Evolutionary conservation across 2,797 vertebrate genomes (phyloP).

Genomic region (Presbytis comata): DNA sequence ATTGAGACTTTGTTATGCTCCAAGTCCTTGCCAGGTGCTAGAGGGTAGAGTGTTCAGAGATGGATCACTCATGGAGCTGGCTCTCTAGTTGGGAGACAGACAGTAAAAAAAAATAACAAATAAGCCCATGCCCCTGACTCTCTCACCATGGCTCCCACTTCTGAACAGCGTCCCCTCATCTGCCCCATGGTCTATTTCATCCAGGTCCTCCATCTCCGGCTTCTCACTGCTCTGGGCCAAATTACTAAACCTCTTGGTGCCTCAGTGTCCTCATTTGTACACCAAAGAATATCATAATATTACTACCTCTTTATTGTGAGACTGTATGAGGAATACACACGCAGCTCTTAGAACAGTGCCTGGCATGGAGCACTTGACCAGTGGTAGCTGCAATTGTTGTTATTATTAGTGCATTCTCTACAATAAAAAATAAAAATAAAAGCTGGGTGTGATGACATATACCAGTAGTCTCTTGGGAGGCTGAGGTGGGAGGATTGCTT

Average conservation of each 20-base stretch:
- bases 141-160: not conserved
- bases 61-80: no score
- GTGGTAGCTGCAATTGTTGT: not conserved
- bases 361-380: fast-evolving
- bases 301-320: fast-evolving
- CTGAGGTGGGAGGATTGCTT: not conserved
- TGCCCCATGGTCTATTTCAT: not conserved
- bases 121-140: fast-evolving
- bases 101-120: not conserved
- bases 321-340: fast-evolving
- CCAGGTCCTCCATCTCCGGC: not conserved
- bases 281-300: not conserved
- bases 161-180: not conserved
- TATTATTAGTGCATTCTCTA: not conserved
- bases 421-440: not conserved
- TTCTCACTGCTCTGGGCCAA: not conserved
- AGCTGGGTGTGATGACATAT: not conserved
- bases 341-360: not conserved
- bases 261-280: not conserved
- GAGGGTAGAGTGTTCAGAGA: not conserved
- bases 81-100: no score
- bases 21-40: not conserved
- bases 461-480: not conserved
- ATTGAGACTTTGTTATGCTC: fast-evolving
- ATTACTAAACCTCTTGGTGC: not conserved